Conservation (phyloP, 2,113 vertebrate genomes). For the Cyanoramphus novaezelandiae region DNA sequence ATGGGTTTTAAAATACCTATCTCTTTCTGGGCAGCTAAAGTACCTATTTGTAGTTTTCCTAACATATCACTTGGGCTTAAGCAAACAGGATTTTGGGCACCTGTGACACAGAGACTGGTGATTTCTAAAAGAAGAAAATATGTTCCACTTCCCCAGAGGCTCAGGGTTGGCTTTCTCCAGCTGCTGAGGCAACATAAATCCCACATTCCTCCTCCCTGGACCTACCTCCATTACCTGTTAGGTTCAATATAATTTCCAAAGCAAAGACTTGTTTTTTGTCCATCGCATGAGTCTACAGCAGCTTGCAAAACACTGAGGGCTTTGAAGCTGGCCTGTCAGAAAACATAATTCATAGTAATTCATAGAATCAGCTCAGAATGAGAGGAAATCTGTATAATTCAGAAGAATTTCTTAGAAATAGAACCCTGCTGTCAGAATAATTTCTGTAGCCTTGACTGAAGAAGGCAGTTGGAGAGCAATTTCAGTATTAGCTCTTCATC, state of each 20-base stretch:
- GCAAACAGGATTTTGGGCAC: neutral
- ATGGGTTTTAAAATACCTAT: neutral
- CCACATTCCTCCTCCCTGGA: neutral
- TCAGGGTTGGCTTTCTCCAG: neutral
- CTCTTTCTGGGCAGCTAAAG: neutral
- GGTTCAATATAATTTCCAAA: neutral
- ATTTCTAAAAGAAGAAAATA: neutral
- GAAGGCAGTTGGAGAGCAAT: neutral
- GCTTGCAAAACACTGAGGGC: neutral
- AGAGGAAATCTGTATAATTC: neutral
- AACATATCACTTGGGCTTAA: neutral
- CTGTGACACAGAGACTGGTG: neutral
- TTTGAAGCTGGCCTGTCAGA: neutral
- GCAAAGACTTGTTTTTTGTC: neutral
- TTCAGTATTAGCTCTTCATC: neutral
- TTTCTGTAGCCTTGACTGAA: accelerated
- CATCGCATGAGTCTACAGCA: neutral
- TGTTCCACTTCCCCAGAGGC: neutral
- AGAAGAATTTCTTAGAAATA: neutral
- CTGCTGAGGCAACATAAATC: neutral
- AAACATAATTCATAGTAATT: neutral
- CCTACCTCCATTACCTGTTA: neutral
- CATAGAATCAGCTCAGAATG: neutral
- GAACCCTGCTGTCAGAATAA: neutral
- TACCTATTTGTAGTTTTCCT: neutral